Percentiles rank a stretch among this genome's conserved stretches.
Evolutionary conservation across 37 sponge, comb jelly and placozoan species (phyloP).

Genomic region (Diacarnus erythraeanus): DNA sequence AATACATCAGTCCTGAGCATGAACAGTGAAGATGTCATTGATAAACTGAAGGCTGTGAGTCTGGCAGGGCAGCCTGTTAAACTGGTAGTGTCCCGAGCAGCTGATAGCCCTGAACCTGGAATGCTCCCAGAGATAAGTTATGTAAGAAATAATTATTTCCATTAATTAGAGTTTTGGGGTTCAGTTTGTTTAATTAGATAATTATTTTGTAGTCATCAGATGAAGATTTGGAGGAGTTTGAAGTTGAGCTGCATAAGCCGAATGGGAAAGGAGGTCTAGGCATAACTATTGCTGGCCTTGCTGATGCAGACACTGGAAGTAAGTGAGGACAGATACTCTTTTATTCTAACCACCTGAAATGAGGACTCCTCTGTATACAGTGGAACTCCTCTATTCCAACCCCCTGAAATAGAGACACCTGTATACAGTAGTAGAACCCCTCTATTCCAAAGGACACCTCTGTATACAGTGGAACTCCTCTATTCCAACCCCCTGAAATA

Average conservation of each 20-base stretch:
- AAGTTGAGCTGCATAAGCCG: constrained; percentile 57
- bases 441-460: no score
- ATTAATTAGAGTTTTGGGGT: no score
- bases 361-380: no score
- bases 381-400: no score
- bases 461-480: no score
- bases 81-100: constrained; percentile 56
- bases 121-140: constrained; percentile 37
- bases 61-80: constrained; percentile 24
- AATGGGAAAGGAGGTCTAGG: constrained; percentile 60
- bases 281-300: constrained; percentile 79
- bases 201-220: constrained; percentile 32
- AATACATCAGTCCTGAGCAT: constrained; percentile 50
- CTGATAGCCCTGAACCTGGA: not conserved
- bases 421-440: no score
- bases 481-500: no score
- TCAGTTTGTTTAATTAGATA: no score
- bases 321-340: not conserved
- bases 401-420: no score
- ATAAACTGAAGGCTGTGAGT: constrained; percentile 26
- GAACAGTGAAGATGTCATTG: constrained; percentile 36
- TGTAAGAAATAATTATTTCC: constrained; percentile 4
- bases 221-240: constrained; percentile 59
- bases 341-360: not conserved
- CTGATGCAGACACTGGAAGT: constrained; percentile 51